Conservation (phyloP, 2,113 vertebrate species). For the Vimba vimba region DNA sequence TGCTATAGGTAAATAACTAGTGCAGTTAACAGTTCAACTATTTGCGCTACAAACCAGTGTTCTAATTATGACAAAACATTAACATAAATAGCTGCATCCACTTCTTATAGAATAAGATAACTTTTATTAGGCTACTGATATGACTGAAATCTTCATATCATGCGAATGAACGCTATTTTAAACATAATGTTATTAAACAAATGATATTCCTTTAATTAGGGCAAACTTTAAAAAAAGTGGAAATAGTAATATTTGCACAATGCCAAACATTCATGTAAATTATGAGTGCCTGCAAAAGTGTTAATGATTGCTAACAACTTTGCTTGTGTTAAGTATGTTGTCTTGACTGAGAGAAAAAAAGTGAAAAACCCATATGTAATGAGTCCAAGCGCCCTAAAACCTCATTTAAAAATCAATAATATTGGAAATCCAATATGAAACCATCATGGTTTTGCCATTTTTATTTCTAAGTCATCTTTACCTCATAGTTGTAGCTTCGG, state of each 20-base stretch:
- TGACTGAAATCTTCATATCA: background rate
- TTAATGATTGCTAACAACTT: constrained; percentile 24
- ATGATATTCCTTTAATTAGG: background rate
- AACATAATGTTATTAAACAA: background rate
- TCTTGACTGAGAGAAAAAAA: background rate
- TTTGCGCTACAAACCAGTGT: no score
- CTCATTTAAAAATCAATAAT: background rate
- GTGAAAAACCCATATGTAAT: background rate
- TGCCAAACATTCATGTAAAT: background rate
- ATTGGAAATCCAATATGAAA: background rate
- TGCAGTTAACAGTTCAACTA: no score
- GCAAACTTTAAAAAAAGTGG: background rate
- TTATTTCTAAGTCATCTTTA: background rate
- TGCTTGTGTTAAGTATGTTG: background rate
- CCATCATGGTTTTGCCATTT: background rate
- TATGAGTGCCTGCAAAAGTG: background rate
- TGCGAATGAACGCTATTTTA: background rate
- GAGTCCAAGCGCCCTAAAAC: background rate
- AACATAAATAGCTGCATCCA: background rate
- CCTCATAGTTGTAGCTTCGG: background rate
- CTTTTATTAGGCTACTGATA: background rate
- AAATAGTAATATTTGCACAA: background rate
- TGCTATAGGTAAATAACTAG: no score
- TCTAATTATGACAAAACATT: no score
- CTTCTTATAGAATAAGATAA: background rate